Evolutionary conservation across 2,113 vertebrate genomes (phyloP).

Genomic region (Ammospiza caudacuta): DNA sequence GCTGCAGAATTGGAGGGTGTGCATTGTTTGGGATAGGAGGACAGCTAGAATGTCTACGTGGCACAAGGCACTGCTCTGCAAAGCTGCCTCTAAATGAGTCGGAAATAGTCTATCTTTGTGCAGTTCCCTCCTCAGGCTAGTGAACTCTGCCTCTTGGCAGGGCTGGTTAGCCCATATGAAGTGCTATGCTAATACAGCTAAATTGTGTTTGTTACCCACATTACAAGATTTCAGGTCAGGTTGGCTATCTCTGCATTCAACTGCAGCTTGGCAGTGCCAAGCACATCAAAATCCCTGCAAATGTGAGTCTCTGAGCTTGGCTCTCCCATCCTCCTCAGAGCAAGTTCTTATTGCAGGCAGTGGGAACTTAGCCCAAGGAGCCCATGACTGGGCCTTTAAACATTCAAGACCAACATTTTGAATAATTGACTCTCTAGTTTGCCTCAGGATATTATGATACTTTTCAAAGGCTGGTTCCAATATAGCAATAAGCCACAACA

Average conservation of each 20-base stretch:
- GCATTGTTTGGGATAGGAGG: background rate
- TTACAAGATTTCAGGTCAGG: slow-evolving; percentile 10
- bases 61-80: background rate
- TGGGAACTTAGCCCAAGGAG: slow-evolving; percentile 45
- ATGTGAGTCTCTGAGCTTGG: background rate
- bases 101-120: background rate
- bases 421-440: slow-evolving; percentile 62
- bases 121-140: slow-evolving; percentile 1
- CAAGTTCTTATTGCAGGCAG: slow-evolving; percentile 6
- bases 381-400: slow-evolving; percentile 42
- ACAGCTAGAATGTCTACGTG: background rate
- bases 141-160: slow-evolving; percentile 41
- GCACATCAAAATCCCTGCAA: background rate
- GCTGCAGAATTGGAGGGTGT: background rate
- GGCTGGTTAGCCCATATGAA: background rate
- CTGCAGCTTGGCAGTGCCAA: background rate
- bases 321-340: background rate
- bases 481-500: slow-evolving; percentile 64
- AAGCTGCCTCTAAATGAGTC: background rate
- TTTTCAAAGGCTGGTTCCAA: slow-evolving; percentile 67
- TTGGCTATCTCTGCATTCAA: slow-evolving; percentile 22
- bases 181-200: background rate
- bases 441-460: slow-evolving; percentile 57
- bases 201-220: background rate
- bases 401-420: slow-evolving; percentile 53